These are phyloP conservation scores for Cyclina sinensis DNA, from an alignment of 1,140 invertebrate genomes.

Conservation along the genomic window DNA sequence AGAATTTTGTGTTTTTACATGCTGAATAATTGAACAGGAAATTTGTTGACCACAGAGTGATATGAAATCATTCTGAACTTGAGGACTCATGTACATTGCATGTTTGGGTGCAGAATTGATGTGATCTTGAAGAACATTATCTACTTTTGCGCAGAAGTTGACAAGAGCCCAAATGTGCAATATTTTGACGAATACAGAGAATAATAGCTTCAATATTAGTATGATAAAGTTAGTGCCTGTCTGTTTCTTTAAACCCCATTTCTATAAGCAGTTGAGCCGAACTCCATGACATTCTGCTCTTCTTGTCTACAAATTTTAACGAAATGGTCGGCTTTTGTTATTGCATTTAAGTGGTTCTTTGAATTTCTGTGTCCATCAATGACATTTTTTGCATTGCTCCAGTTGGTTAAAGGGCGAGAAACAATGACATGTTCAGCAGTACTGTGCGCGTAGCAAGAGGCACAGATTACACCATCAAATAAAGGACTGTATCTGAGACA, in stretches of 20 bases:
- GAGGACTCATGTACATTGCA: not conserved
- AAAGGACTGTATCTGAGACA: not conserved
- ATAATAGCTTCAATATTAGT: not conserved
- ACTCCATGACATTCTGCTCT: not conserved
- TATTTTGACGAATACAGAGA: not conserved
- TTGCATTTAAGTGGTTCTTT: not conserved
- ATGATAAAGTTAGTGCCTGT: too few species aligned
- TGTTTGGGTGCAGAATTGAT: not conserved
- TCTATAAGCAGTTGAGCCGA: slow-evolving; percentile 4
- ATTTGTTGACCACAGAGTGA: not conserved
- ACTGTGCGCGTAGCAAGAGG: not conserved
- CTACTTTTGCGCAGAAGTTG: not conserved
- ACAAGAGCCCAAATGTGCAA: not conserved
- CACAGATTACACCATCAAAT: not conserved
- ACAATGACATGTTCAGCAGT: not conserved
- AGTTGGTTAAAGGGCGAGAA: slow-evolving; percentile 3
- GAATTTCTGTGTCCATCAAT: not conserved
- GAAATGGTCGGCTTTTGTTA: not conserved
- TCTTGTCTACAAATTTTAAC: not conserved
- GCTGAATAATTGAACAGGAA: not conserved
- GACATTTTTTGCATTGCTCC: not conserved
- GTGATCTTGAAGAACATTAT: too few species aligned
- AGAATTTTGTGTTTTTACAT: not conserved
- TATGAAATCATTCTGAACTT: not conserved
- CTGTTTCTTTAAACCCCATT: not conserved